Evolutionary conservation across 2,113 vertebrate species (phyloP).

Genomic region (Phalacrocorax brasilianus): DNA sequence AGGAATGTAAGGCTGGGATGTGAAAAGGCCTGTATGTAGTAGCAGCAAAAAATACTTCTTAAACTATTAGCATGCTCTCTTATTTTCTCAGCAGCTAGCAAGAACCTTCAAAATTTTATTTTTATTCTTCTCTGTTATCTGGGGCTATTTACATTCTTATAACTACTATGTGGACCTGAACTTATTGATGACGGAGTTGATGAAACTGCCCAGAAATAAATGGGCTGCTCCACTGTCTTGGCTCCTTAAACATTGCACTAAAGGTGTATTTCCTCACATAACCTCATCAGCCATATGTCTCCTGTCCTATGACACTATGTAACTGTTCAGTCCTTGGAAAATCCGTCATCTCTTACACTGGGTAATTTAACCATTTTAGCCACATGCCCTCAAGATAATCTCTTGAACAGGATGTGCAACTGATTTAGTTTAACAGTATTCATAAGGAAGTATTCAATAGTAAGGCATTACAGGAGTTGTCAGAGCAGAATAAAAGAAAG

Average conservation of each 20-base stretch:
- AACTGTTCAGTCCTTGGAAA: not conserved
- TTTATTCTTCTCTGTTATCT: not conserved
- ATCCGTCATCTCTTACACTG: not conserved
- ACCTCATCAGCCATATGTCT: not conserved
- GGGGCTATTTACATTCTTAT: not conserved
- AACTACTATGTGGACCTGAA: not conserved
- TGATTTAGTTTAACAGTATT: not conserved
- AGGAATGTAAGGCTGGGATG: not conserved
- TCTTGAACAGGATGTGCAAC: not conserved
- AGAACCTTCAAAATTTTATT: not conserved
- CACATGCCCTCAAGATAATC: not conserved
- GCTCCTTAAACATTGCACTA: not conserved
- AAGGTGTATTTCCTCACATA: not conserved
- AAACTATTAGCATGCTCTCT: not conserved
- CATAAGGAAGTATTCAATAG: not conserved
- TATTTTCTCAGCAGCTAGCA: not conserved
- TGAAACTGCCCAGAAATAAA: not conserved
- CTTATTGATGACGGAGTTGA: not conserved
- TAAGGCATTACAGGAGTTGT: not conserved
- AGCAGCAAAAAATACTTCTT: not conserved
- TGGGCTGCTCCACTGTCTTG: not conserved
- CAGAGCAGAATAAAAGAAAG: not conserved
- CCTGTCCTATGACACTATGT: not conserved
- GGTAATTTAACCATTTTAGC: not conserved
- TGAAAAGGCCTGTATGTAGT: not conserved